Base-by-base conservation (phyloP, 2,888 invertebrate genomes). In the Tricholauxania praeusta region DNA sequence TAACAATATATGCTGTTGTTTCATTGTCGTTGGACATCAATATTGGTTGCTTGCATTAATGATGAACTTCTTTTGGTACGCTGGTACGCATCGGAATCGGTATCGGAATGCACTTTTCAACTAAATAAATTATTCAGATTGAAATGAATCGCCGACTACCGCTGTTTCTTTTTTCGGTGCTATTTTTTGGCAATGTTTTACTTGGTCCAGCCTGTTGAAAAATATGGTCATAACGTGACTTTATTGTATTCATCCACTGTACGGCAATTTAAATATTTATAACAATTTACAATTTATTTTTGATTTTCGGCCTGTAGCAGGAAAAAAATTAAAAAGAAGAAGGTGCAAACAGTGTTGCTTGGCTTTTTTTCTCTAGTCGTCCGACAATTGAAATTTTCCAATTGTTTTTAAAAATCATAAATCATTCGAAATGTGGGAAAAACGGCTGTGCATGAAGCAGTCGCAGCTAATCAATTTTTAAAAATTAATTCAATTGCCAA, bases 401-500 rank as follows among this genome's bases (percentile, higher is more conserved):
- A 63, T 70, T 62, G 62, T 19, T 47, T 70, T 70, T n/a, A 47
- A 70, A 70, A 70, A 70, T 48, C 52, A 70, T 70, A 70, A 70
- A 70, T 70, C 70, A 70, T 32, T 32, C n/a, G 14, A 19, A 17
- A 32, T 17, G 66, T n/a, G 4, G n/a, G 39, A 19, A 17, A n/a
- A 1, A 53, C 8, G 47, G 15, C 47, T 8, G 64, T 10, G 1
- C 47, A 8, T 15, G 63, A 1, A 39, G 14, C 32, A 32, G 63
- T 52, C 12, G 60, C 39, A 53, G 82, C 84, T 86, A 85, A 86
- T 86, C 83, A 86, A 86, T 86, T 84, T 86, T 85, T 82, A 84
- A 84, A 82, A 86, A 85, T 86, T 85, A 87, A 86, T 86, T 86
- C 86, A 85, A 86, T 86, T 83, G 82, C 82, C 83, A 82, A 81